A percentile compares a stretch with the other conserved stretches of the same genome.
phyloP scores from a whole-genome alignment of 1,140 invertebrate genomes.

The Drosophila erecta region DNA sequence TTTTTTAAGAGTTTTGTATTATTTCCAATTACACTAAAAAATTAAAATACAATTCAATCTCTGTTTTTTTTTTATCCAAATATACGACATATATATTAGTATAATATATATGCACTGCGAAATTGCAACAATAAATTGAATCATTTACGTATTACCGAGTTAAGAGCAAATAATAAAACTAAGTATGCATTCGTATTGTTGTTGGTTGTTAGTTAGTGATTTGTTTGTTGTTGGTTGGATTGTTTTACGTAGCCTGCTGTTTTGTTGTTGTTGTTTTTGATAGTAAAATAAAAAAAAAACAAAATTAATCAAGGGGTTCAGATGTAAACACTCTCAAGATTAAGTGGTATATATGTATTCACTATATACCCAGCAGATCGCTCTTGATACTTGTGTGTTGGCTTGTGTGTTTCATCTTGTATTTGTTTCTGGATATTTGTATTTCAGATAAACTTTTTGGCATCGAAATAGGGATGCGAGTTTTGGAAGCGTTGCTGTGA shows the following conservation, averaged over 20 bases:
- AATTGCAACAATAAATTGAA: constrained; percentile 56
- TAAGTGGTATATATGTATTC: constrained; percentile 36
- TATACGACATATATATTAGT: constrained; percentile 27
- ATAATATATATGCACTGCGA: constrained; percentile 33
- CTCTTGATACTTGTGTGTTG: constrained; percentile 14
- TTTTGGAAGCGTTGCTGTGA: constrained; percentile 83
- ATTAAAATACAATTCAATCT: constrained; percentile 61
- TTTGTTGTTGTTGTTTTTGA: constrained; percentile 47
- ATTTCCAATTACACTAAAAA: constrained; percentile 52
- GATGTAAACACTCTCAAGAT: constrained; percentile 21
- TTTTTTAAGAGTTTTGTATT: constrained; percentile 16
- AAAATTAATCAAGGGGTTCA: constrained; percentile 16
- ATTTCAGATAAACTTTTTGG: constrained; percentile 82
- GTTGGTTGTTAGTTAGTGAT: constrained; percentile 26
- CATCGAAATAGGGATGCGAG: constrained; percentile 83
- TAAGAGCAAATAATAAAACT: constrained; percentile 48
- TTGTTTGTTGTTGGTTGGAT: constrained; percentile 24
- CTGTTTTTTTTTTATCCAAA: constrained; percentile 6
- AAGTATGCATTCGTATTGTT: constrained; percentile 35
- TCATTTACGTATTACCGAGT: constrained; percentile 24
- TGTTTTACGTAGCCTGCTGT: constrained; percentile 28
- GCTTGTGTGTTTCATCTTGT: constrained; percentile 27
- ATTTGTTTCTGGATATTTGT: constrained; percentile 21
- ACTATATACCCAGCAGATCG: constrained; percentile 22
- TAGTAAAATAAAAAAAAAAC: constrained; percentile 15